Percentiles rank a stretch among this genome's conserved stretches.
Evolutionary conservation across 2,113 vertebrate species (phyloP).

Genomic region (Anthoscopus minutus): DNA sequence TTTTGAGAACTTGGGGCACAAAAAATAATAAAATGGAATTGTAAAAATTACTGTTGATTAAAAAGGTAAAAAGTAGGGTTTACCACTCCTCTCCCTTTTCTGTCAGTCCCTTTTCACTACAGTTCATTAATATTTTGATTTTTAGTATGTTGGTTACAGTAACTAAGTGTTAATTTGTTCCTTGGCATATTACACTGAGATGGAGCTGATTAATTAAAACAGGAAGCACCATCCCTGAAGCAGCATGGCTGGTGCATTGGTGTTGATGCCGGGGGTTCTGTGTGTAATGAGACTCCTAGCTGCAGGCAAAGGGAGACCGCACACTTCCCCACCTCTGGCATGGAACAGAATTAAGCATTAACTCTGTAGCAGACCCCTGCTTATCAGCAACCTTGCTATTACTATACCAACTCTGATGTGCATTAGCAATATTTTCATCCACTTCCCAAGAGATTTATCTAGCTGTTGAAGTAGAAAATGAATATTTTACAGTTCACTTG

Average conservation of each 20-base stretch:
- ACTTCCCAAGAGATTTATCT: constrained; percentile 98
- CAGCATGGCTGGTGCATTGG: constrained; percentile 29
- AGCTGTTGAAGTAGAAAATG: constrained; percentile 99
- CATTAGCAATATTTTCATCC: constrained; percentile 97
- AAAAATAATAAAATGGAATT: neutral
- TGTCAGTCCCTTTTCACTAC: neutral
- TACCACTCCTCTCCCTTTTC: neutral
- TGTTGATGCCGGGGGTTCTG: constrained; percentile 77
- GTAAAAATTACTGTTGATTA: neutral
- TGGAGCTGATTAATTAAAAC: constrained; percentile 78
- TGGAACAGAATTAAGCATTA: constrained; percentile 73
- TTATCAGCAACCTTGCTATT: constrained; percentile 90
- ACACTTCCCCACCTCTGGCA: constrained; percentile 62
- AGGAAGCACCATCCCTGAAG: constrained; percentile 67
- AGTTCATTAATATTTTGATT: constrained; percentile 51
- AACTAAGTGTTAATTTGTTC: constrained; percentile 76
- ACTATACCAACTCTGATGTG: constrained; percentile 83
- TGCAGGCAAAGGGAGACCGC: constrained; percentile 75
- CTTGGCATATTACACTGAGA: constrained; percentile 73
- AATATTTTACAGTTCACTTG: constrained; percentile 99
- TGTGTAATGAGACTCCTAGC: constrained; percentile 78
- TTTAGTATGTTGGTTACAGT: constrained; percentile 69
- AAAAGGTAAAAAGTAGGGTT: neutral
- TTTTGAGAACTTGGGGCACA: constrained; percentile 22
- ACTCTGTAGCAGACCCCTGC: constrained; percentile 77